Evolutionary conservation across 1,140 invertebrate genomes (phyloP).

Genomic region (Drosophila orena): DNA sequence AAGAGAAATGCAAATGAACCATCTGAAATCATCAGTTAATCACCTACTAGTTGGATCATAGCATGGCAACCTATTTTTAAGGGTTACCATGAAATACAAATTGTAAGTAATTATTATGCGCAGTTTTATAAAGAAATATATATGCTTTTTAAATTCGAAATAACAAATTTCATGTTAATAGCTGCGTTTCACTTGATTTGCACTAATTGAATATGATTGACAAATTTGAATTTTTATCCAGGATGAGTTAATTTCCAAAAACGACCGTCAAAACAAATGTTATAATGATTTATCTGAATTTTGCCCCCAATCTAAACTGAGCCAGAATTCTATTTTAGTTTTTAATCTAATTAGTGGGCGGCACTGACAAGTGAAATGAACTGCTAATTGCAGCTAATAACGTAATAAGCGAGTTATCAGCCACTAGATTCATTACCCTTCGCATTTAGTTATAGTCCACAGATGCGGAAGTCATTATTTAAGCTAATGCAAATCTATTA

Average conservation of each 20-base stretch:
- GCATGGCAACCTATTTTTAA: too few relatives aligned
- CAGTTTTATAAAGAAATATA: too few relatives aligned
- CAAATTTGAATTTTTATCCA: neutral
- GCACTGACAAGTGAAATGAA: conserved; percentile 40
- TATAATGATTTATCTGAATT: conserved; percentile 12
- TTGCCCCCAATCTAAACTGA: conserved; percentile 10
- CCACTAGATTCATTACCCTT: conserved; percentile 32
- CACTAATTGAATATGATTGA: too few relatives aligned
- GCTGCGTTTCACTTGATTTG: too few relatives aligned
- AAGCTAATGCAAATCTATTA: conserved; percentile 6
- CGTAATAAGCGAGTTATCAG: conserved; percentile 43
- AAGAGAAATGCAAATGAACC: too few relatives aligned
- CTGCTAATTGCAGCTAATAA: conserved; percentile 46
- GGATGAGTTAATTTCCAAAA: neutral
- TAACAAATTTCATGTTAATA: too few relatives aligned
- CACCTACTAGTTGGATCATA: too few relatives aligned
- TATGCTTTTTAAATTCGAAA: too few relatives aligned
- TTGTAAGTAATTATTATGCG: too few relatives aligned
- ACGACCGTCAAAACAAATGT: conserved; percentile 2
- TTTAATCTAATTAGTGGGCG: conserved; percentile 36
- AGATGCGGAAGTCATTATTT: conserved; percentile 28
- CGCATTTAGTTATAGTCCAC: conserved; percentile 12
- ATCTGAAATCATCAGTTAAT: too few relatives aligned
- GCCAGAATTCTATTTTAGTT: conserved; percentile 38
- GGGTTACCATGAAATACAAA: too few relatives aligned